Base-by-base conservation (phyloP, 1,140 invertebrate genomes). In the Dreissena rostriformis region DNA sequence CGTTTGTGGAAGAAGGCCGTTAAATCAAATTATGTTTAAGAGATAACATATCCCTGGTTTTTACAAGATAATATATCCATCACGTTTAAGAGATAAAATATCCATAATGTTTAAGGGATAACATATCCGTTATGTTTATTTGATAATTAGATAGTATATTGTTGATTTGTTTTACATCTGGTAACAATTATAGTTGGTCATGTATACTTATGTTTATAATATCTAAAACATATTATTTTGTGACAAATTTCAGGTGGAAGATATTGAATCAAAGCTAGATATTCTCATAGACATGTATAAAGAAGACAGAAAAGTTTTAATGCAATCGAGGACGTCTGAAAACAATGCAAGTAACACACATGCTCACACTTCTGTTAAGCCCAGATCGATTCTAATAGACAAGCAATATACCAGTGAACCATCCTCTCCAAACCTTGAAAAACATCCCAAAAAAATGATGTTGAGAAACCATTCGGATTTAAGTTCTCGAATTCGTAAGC, bases 211-310 rank as follows among this genome's bases (percentile, higher is more conserved):
- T 39, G 39, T 39, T 5, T 39, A 39, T 39, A 39, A 39, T 39
- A 39, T 2, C n/a, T n/a, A n/a, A n/a, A n/a, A n/a, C n/a, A 8
- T 39, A 39, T 39, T 39, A 39, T 39, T 39, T 39, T 39, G 39
- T 39, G 39, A 39, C 39, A 39, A 57, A 12, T 57, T 79, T 86
- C 76, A 98, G 97, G 97, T 98, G 89, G 97, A 98, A 92, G 97
- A 98, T 92, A 97, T 93, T 49, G 97, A 98, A 94, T 95, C 95
- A 90, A 98, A 98, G 95, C 94, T 99, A 91, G 97, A 98, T 94
- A 96, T 98, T 93, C 95, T 99, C 89, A 96, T 98, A 91, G 97
- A 98, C 91, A 95, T 98, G 94, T 98, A 98, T 92, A 95, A 97
- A 95, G 97, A 98, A 93, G 97, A 98, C 93, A 95, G 97, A 28